Base-by-base conservation (phyloP, 1,140 invertebrate species). In the Schlechtendalia chinensis region DNA sequence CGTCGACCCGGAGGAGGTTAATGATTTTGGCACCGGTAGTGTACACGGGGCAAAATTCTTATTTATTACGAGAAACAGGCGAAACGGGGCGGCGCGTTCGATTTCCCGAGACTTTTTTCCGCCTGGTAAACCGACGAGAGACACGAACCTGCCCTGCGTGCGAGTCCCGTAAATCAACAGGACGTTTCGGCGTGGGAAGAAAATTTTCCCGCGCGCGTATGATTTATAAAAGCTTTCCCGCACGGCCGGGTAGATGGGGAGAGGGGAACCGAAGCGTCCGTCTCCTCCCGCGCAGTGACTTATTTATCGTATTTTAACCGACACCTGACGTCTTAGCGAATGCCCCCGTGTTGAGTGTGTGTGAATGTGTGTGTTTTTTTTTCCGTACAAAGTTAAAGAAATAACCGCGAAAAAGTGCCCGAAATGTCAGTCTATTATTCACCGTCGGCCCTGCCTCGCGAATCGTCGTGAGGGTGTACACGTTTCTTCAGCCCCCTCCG, bases 251-350 rank as follows among this genome's bases (percentile, higher is more conserved):
- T 27, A n/a, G n/a, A n/a, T n/a, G n/a, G n/a, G n/a, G n/a, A n/a
- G n/a, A n/a, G n/a, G n/a, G n/a, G n/a, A n/a, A n/a, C n/a, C n/a
- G n/a, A n/a, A n/a, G n/a, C n/a, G 39, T 59, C 56, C 53, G 11
- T 14, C 53, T 17, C 27, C 53, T 74, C 24, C 54, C 67, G 14
- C 27, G 32, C 29, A 45, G 54, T 39, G n/a, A 77, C 74, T 77
- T 77, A 58, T 77, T 77, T 77, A 77, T 77, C 54, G 74, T 58
- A 58, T 77, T 74, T 77, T 58, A 77, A 77, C 74, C 29, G 32
- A 77, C 74, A 77, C 71, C 53, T 74, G 71, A 74, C 71, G 71
- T 56, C 53, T 74, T 74, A 74, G 71, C 71, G 50, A 69, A 69
- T 69, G 67, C 45, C 45, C n/a, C 45, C 8, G 67, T 67, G 32